These are phyloP conservation scores for Vireo altiloquus DNA, from an alignment of 2,113 vertebrate species.

Conservation along the genomic window DNA sequence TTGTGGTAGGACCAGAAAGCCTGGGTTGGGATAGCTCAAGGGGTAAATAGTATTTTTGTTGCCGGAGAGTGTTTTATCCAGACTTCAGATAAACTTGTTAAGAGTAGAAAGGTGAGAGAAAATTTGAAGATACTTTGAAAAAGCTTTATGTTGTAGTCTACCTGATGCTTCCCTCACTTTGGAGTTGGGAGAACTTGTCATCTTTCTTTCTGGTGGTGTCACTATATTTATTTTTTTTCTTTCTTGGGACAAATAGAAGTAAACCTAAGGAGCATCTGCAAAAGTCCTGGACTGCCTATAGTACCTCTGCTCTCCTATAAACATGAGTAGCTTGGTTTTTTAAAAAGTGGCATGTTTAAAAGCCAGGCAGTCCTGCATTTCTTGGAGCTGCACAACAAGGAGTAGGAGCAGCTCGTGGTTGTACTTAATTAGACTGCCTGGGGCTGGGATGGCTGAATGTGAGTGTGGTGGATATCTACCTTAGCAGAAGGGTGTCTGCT, in stretches of 20 bases:
- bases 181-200: not conserved
- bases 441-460: not conserved
- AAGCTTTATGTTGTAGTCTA: not conserved
- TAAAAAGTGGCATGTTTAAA: not conserved
- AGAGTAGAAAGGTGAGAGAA: not conserved
- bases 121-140: not conserved
- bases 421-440: not conserved
- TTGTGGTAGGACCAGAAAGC: not conserved
- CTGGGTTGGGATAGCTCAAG: not conserved
- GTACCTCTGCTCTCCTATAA: not conserved
- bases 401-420: fast-evolving
- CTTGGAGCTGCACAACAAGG: not conserved
- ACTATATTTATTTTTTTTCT: not conserved
- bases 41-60: not conserved
- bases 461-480: fast-evolving
- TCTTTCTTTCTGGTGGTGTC: not conserved
- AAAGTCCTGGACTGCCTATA: not conserved
- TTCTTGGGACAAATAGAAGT: not conserved
- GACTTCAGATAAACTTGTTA: not conserved
- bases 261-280: not conserved
- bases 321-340: not conserved
- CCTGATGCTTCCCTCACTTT: not conserved
- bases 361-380: not conserved
- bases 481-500: not conserved
- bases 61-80: not conserved